Base-by-base conservation (phyloP, 92 coral and sea anemone species). In the Parazoanthus atlanticus region DNA sequence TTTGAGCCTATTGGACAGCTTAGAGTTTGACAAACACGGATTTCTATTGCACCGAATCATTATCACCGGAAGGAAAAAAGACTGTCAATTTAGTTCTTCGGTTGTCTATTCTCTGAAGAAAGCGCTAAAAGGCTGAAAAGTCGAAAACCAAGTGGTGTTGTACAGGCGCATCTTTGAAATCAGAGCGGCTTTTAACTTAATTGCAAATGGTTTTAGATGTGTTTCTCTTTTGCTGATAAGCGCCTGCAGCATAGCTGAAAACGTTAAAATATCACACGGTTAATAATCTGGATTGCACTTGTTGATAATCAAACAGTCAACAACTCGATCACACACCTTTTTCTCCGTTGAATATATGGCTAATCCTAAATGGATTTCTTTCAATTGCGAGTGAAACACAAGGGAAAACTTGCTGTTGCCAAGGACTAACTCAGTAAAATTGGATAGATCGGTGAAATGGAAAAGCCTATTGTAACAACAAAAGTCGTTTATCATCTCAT, bases 31-130 rank as follows among this genome's bases (percentile, higher is more conserved):
- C 79, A 36, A 75, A 75, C 79, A 36, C 4, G 25, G 16, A 75
- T 34, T 16, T 41, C 46, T n/a, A 75, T 33, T 75, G 28, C 26
- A 19, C 52, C 15, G 52, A 75, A 75, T 75, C 9, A 75, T 75
- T 75, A 33, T 75, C 79, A n/a, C 79, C 79, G 52, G 79, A 75
- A 41, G 52, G 40, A 41, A 75, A 41, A 75, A 75, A 75, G 31
- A 61, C n/a, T 19, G 46, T 15, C 43, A 75, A 21, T 75, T 41
- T 75, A 41, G 79, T 75, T 23, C 43, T 32, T 6, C 49, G 28
- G 16, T 7, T 75, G 79, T 75, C 17, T 75, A 21, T 36, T 41
- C 49, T 75, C 25, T 10, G 79, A 25, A 34, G 49, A 75, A 33
- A 38, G 79, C 79, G 79, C 52, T 75, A 38, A 36, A 75, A 75